Conservation (phyloP, 1,140 invertebrate species). For the Uloborus diversus region DNA sequence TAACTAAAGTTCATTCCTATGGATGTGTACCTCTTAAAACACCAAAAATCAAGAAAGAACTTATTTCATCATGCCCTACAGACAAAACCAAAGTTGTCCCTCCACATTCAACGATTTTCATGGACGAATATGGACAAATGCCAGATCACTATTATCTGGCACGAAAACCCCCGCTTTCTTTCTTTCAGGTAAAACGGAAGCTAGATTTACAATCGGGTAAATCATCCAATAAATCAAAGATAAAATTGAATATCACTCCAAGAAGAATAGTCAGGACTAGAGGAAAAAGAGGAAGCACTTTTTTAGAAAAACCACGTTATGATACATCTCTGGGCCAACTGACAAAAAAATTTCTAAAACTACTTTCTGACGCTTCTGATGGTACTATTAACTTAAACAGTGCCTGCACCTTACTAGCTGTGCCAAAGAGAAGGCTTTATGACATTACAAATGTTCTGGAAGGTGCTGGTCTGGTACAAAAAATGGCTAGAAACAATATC, state of each 20-base stretch:
- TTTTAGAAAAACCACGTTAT: slow-evolving; percentile 74
- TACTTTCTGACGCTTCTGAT: slow-evolving; percentile 86
- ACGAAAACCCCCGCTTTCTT: slow-evolving; percentile 21
- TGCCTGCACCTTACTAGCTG: slow-evolving; percentile 91
- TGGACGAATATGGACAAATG: slow-evolving; percentile 59
- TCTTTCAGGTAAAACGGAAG: slow-evolving; percentile 47
- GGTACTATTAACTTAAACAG: slow-evolving; percentile 86
- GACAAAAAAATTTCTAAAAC: slow-evolving; percentile 90
- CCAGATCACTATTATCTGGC: slow-evolving; percentile 59
- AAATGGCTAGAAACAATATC: slow-evolving; percentile 96
- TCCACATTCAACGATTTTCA: slow-evolving; percentile 35
- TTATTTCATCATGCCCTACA: background rate
- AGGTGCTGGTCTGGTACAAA: slow-evolving; percentile 98
- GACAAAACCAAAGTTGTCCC: slow-evolving; percentile 6
- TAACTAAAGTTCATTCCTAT: background rate
- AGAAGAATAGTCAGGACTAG: no score
- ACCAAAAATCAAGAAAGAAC: slow-evolving; percentile 21
- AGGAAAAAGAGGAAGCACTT: slow-evolving; percentile 68
- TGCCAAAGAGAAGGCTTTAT: slow-evolving; percentile 98
- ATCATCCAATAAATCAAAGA: no score
- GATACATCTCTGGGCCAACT: slow-evolving; percentile 91
- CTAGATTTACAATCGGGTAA: no score
- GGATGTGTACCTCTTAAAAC: slow-evolving; percentile 16
- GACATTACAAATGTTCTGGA: slow-evolving; percentile 99
- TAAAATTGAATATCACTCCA: no score